These are phyloP conservation scores for Lasioglossum marginatum DNA, from an alignment of 2,888 invertebrate species.

Conservation along the genomic window DNA sequence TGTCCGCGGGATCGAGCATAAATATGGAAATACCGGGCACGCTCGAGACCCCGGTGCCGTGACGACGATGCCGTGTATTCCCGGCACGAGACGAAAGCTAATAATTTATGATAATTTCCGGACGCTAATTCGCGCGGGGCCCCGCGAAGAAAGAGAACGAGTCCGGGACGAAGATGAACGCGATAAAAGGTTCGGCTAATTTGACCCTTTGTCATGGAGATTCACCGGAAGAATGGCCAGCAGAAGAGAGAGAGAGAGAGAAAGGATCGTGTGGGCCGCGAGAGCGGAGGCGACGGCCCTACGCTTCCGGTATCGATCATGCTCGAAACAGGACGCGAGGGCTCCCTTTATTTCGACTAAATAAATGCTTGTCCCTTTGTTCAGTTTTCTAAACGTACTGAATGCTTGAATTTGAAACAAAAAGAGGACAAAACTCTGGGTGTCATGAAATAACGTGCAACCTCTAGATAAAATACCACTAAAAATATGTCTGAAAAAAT, in stretches of 20 bases:
- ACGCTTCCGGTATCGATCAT: slow-evolving; percentile 35
- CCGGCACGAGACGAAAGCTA: slow-evolving; percentile 45
- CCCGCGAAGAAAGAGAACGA: slow-evolving; percentile 23
- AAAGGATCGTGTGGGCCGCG: slow-evolving; percentile 7
- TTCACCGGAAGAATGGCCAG: slow-evolving; percentile 43
- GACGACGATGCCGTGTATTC: slow-evolving; percentile 1
- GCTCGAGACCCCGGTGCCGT: slow-evolving; percentile 9
- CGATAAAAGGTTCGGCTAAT: slow-evolving; percentile 57
- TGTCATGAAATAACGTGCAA: no score
- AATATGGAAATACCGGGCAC: slow-evolving; percentile 70
- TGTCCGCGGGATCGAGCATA: slow-evolving; percentile 48
- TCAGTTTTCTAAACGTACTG: no score
- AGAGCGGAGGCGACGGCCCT: background rate
- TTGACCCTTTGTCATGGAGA: slow-evolving; percentile 66
- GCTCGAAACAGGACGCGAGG: background rate
- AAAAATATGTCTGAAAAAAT: background rate
- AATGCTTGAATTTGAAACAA: background rate
- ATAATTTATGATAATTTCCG: slow-evolving; percentile 75
- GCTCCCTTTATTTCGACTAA: background rate
- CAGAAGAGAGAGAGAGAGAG: slow-evolving; percentile 17
- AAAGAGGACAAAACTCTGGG: no score
- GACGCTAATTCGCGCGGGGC: slow-evolving; percentile 66
- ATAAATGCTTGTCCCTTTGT: background rate
- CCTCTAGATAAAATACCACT: background rate
- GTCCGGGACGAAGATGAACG: slow-evolving; percentile 31